Evolutionary conservation across 2,888 invertebrate species (phyloP), one percentile per base, ranked within the genome.

Genomic region (Dolomedes plantarius): DNA sequence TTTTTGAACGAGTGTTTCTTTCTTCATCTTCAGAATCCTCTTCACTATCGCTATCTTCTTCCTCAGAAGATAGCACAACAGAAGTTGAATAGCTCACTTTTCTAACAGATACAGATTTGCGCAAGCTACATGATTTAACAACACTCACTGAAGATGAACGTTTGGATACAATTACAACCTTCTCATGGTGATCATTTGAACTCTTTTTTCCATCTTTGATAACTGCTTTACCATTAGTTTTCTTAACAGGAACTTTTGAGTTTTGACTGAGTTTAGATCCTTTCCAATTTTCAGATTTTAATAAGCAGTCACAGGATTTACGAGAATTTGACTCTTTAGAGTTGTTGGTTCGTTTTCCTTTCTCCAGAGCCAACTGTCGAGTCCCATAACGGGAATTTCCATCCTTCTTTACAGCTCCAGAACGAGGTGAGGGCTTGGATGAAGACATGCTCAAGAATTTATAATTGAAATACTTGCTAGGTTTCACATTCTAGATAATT

Each of bases 21-120:
- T 72, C 76, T 19, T 86, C 86, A 46, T 74, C 85, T 9, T 39
- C 39, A 23, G 76, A 76, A 31, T 80, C 80, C 31, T 50, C 56
- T 3, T n/a, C 29, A 19, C 76, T 76, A n/a, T 41, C 46, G 29
- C 50, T 41, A 39, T n/a, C 64, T 27, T 79, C 79, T 71, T 80
- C 86, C 65, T 86, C 86, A 0, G 86, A 86, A n/a, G 86, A 86
- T 32, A 86, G 65, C 16, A 80, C 65, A 41, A 80, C 80, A 28
- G 86, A 80, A 1, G 86, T 86, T 0, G 86, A 86, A 27, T 80
- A 86, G n/a, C 86, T 86, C 13, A 86, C 86, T 31, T 80, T 86
- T 29, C 64, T 75, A 16, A 86, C 86, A 2, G 86, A 80, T 1
- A 86, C 86, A 19, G 86, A 80, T 39, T 78, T 77, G 2, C 79